Conservation (phyloP, 1,140 invertebrate genomes). For the Babylonia areolata region DNA sequence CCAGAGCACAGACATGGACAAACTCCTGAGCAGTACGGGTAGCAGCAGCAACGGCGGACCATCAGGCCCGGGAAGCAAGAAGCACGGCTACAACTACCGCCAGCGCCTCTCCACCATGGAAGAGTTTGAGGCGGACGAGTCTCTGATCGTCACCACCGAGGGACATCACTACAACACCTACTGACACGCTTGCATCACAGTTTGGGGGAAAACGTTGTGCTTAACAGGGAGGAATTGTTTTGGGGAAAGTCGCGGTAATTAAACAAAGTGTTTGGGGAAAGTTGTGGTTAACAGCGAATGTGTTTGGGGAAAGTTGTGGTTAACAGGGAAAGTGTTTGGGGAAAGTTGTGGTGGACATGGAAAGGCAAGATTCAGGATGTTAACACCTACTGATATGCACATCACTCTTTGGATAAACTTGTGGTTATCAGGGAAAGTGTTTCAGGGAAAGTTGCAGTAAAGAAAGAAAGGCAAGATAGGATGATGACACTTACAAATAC, state of each 20-base stretch:
- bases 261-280: background rate
- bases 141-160: conserved; percentile 25
- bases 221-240: too few species aligned
- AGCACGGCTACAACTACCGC: conserved; percentile 33
- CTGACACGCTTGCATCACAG: background rate
- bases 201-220: background rate
- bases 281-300: background rate
- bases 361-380: too few species aligned
- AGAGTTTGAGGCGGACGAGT: conserved; percentile 41
- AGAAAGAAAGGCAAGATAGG: too few species aligned
- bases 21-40: background rate
- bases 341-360: too few species aligned
- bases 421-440: too few species aligned
- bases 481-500: too few species aligned
- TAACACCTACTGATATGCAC: too few species aligned
- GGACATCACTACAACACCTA: conserved; percentile 2
- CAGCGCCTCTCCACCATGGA: conserved; percentile 47
- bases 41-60: background rate
- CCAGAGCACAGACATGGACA: conserved; percentile 22
- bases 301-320: background rate
- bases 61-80: conserved; percentile 30
- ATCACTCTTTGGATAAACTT: too few species aligned
- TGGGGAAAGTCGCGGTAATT: background rate
- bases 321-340: too few species aligned
- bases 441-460: too few species aligned